These are phyloP conservation scores for Falcaria lacertinaria DNA, from an alignment of 2,888 invertebrate species.

Conservation along the genomic window DNA sequence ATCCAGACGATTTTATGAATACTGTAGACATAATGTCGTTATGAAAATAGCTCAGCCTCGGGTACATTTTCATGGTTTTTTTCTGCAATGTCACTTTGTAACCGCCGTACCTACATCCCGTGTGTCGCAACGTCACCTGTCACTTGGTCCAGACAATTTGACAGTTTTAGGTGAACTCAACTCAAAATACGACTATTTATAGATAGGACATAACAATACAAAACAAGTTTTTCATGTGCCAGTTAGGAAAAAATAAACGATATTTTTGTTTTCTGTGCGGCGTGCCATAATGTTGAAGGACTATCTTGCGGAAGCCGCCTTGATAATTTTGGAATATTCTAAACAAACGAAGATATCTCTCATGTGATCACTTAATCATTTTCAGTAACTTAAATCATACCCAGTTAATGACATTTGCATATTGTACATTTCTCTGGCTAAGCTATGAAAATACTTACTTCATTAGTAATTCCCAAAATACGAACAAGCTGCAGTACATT, in stretches of 20 bases:
- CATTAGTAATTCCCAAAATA: constrained; percentile 5
- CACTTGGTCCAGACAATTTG: constrained; percentile 30
- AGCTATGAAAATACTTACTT: constrained; percentile 3
- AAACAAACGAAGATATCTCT: no score
- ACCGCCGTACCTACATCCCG: constrained; percentile 19
- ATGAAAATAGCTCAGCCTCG: not conserved
- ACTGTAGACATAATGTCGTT: no score
- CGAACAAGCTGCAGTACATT: constrained; percentile 8
- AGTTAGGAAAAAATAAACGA: no score
- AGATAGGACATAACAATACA: constrained; percentile 26
- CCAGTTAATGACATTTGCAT: not conserved
- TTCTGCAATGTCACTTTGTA: constrained; percentile 22
- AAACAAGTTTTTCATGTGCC: not conserved
- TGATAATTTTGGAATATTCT: no score
- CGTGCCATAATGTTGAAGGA: no score
- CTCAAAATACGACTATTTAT: constrained; percentile 40
- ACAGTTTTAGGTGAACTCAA: constrained; percentile 49
- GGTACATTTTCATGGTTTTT: not conserved
- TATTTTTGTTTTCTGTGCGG: no score
- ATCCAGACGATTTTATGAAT: no score
- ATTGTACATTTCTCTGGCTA: not conserved
- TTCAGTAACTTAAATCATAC: not conserved
- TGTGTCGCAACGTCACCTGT: constrained; percentile 15
- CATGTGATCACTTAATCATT: not conserved
- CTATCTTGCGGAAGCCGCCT: no score